Evolutionary conservation across 2,113 vertebrate species (phyloP), one percentile per base, ranked within the genome.

Genomic region (Grammomys dolichurus): DNA sequence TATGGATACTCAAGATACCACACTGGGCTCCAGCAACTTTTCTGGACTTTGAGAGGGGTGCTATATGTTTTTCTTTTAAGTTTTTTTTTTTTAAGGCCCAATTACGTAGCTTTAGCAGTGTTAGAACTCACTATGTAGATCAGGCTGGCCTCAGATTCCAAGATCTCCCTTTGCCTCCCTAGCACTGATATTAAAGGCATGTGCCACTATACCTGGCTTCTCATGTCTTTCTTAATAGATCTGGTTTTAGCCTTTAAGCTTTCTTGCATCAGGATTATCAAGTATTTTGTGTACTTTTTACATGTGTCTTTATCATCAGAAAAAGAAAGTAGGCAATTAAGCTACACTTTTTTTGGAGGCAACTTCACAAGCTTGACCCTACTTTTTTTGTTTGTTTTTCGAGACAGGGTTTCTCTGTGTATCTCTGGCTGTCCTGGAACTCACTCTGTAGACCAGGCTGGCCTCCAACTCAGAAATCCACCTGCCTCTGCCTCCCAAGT

Each of bases 241-340:
- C 89, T 65, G 73, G 70, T 95, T n/a, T 98, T 95, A 90, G 90
- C 31, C 10, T 89, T 89, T 91, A 16, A 36, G 13, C 56, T 10
- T 95, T 93, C 75, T 85, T 92, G 88, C 87, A 46, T n/a, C 26
- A 80, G 70, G 46, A 96, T 84, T 63, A 43, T 70, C 24, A 92
- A 70, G 4, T 95, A 77, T 58, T 65, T 81, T 7, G 9, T 94
- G 19, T 46, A 48, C 90, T 96, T 92, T 28, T 82, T 54, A 91
- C 5, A 58, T 0, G 26, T 73, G 87, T 93, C 43, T 95, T 96
- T 76, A 93, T 88, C 33, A 73, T 43, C 48, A 54, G 26, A 24
- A 12, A 54, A 92, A 87, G 31, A 40, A 67, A 89, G 24, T 72
- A 69, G 33, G 67, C 67, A 33, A 84, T 54, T 40, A 80, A 87